Conservation (phyloP, 2,113 vertebrate genomes). For the Ivindomyrus marchei region DNA sequence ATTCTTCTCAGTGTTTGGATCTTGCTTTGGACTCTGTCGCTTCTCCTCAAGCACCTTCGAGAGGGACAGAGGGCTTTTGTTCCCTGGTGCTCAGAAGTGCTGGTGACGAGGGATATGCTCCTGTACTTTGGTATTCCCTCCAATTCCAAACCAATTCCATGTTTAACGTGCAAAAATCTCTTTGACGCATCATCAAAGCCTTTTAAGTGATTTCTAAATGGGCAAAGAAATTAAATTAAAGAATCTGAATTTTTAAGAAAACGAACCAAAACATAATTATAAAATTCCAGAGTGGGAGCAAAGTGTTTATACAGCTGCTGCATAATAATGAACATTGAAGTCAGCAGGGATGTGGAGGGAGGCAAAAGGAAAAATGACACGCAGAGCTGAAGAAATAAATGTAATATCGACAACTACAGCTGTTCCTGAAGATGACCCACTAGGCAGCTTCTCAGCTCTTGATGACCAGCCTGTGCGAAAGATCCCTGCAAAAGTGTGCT, state of each 20-base stretch:
- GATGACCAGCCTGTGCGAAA: not conserved
- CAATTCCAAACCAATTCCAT: slow-evolving; percentile 49
- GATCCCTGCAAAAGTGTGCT: not conserved
- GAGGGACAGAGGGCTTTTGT: slow-evolving; percentile 52
- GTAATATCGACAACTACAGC: not conserved
- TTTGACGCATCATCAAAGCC: not conserved
- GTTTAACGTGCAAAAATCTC: not conserved
- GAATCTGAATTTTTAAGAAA: slow-evolving; percentile 5
- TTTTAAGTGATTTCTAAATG: not conserved
- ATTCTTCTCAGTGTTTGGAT: not conserved
- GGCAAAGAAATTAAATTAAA: slow-evolving; percentile 12
- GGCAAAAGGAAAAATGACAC: not conserved
- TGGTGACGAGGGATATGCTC: slow-evolving; percentile 37
- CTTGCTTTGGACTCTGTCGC: slow-evolving; percentile 65
- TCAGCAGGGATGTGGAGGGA: not conserved
- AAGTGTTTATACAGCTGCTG: slow-evolving; percentile 29
- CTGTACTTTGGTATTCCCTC: slow-evolving; percentile 14
- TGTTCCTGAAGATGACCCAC: not conserved
- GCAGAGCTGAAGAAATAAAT: not conserved
- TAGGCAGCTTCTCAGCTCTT: not conserved
- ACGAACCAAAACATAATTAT: slow-evolving; percentile 24
- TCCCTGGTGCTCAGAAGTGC: slow-evolving; percentile 46
- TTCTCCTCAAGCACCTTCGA: not conserved
- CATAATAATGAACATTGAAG: slow-evolving; percentile 1
- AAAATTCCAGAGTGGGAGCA: slow-evolving; percentile 20